These are phyloP conservation scores for Gadus macrocephalus DNA, from an alignment of 2,113 vertebrate species.

Conservation along the genomic window DNA sequence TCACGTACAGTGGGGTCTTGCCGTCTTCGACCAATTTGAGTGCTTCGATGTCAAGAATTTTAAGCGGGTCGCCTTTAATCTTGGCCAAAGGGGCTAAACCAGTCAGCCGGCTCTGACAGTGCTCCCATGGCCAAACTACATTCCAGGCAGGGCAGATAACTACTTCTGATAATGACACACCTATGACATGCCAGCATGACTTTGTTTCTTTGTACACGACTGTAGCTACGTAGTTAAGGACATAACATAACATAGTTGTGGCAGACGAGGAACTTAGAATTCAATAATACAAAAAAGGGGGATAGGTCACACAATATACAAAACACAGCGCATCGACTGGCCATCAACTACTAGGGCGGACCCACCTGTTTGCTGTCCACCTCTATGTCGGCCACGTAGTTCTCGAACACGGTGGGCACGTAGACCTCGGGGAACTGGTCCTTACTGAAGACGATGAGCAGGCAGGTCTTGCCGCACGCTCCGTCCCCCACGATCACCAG, in stretches of 20 bases:
- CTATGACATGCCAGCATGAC: not conserved
- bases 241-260: not conserved
- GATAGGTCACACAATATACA: not conserved
- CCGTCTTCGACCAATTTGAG: too few relatives aligned
- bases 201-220: not conserved
- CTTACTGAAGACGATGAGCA: slow-evolving; percentile 99
- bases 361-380: slow-evolving; percentile 95
- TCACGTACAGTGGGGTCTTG: too few relatives aligned
- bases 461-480: slow-evolving; percentile 97
- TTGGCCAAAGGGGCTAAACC: too few relatives aligned
- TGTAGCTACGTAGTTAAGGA: not conserved
- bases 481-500: slow-evolving; percentile 98
- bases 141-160: too few relatives aligned
- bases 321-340: not conserved
- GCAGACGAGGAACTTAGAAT: not conserved
- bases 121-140: too few relatives aligned
- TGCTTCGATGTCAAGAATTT: too few relatives aligned
- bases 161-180: not conserved
- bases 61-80: too few relatives aligned
- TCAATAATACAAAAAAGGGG: not conserved
- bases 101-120: too few relatives aligned
- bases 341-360: not conserved
- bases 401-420: slow-evolving; percentile 97
- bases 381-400: slow-evolving; percentile 98
- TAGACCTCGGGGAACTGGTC: slow-evolving; percentile 99